A percentile compares a stretch with the other conserved stretches of the same genome.
Evolutionary conservation across 2,888 invertebrate species (phyloP).

Genomic region (Abscondita cerata): DNA sequence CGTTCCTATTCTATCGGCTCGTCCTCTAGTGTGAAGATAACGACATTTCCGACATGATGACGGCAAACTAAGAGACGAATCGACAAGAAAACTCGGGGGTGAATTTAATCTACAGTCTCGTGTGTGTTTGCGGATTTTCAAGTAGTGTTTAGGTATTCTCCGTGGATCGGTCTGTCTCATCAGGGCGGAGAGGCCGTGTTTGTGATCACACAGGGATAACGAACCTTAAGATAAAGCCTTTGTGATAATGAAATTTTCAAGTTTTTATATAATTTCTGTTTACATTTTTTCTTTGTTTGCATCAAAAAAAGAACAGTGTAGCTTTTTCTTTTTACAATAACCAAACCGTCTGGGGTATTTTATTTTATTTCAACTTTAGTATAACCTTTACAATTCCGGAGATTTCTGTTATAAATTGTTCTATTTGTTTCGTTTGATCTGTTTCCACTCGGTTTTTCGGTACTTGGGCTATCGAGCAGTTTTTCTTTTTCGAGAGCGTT

Average conservation of each 20-base stretch:
- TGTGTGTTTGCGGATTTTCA: slow-evolving; percentile 59
- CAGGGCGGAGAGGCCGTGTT: slow-evolving; percentile 49
- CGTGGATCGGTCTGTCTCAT: slow-evolving; percentile 55
- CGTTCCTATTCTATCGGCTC: slow-evolving; percentile 52
- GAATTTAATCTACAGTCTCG: slow-evolving; percentile 57
- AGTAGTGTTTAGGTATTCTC: slow-evolving; percentile 60
- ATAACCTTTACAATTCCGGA: slow-evolving; percentile 21
- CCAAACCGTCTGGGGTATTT: too few relatives aligned
- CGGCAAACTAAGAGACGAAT: slow-evolving; percentile 57
- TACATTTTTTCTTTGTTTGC: slow-evolving; percentile 32
- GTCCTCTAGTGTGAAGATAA: slow-evolving; percentile 57
- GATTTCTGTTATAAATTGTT: slow-evolving; percentile 39
- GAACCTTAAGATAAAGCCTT: slow-evolving; percentile 45
- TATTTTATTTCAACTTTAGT: not conserved
- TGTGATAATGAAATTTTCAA: slow-evolving; percentile 41
- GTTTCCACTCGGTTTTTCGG: slow-evolving; percentile 35
- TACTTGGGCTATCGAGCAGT: slow-evolving; percentile 41
- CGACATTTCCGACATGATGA: slow-evolving; percentile 58
- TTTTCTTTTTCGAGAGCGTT: slow-evolving; percentile 53
- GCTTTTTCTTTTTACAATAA: too few relatives aligned
- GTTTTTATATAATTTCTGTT: slow-evolving; percentile 41
- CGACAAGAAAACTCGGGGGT: slow-evolving; percentile 55
- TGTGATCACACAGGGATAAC: slow-evolving; percentile 52
- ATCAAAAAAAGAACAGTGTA: slow-evolving; percentile 20
- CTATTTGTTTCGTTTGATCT: slow-evolving; percentile 42